Evolutionary conservation across 2,888 invertebrate species (phyloP).

Genomic region (Oxycera nigricornis): DNA sequence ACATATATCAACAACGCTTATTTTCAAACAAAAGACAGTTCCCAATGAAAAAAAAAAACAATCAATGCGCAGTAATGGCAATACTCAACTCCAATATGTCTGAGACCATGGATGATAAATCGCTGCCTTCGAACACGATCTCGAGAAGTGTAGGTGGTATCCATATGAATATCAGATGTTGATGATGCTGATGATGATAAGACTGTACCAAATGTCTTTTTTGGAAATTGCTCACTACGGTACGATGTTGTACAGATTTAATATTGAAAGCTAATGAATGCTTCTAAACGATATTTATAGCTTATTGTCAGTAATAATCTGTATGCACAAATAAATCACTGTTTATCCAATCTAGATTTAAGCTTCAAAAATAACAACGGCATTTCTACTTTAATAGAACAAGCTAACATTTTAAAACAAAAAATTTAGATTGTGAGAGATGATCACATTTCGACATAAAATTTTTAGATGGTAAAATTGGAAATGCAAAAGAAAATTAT

Average conservation of each 20-base stretch:
- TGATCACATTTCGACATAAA: too few species aligned
- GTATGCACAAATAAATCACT: constrained; percentile 3
- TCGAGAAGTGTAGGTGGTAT: constrained; percentile 1
- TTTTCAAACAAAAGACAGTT: too few species aligned
- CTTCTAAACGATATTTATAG: constrained; percentile 26
- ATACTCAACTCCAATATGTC: neutral
- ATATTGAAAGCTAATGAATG: constrained; percentile 7
- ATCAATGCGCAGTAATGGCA: too few species aligned
- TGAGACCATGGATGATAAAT: constrained; percentile 21
- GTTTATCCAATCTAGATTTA: constrained; percentile 32
- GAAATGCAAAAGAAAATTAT: too few species aligned
- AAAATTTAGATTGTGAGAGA: too few species aligned
- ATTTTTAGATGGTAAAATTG: too few species aligned
- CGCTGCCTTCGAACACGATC: constrained; percentile 18
- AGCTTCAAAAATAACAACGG: constrained; percentile 1
- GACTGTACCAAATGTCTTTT: constrained; percentile 24
- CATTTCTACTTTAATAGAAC: too few species aligned
- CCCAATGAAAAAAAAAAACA: too few species aligned
- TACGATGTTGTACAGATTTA: neutral
- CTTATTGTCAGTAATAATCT: constrained; percentile 27
- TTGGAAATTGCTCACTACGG: constrained; percentile 25
- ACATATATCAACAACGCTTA: too few species aligned
- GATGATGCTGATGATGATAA: constrained; percentile 27
- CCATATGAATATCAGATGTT: neutral
- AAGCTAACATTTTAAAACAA: too few species aligned